Percentiles rank a stretch among this genome's conserved stretches.
Conservation (phyloP, 35 echinoderm and acorn worm species). For the Ophiothrix spiculata region DNA sequence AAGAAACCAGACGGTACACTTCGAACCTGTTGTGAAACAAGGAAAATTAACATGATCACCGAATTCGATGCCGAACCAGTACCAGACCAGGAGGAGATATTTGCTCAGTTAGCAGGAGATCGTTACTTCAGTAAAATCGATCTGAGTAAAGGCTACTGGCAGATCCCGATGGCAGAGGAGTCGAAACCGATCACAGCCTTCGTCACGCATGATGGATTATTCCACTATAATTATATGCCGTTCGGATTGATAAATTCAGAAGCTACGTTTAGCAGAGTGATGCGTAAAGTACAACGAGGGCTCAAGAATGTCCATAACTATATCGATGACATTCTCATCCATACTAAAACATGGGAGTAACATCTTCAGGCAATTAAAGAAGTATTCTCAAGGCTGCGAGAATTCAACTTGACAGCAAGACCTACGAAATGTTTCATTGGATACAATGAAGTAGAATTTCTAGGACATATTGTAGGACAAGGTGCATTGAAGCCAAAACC, state of each 20-base stretch:
- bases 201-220: not conserved
- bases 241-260: not conserved
- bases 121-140: not conserved
- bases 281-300: not conserved
- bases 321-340: not conserved
- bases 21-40: slow-evolving; percentile 44
- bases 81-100: slow-evolving; percentile 45
- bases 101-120: not conserved
- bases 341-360: not conserved
- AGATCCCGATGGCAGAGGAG: not conserved
- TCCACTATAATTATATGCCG: not conserved
- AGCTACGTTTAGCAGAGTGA: slow-evolving; percentile 1
- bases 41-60: not conserved
- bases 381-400: not conserved
- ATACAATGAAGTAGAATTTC: not conserved
- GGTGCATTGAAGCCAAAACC: not conserved
- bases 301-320: not conserved
- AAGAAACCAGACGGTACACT: slow-evolving; percentile 43
- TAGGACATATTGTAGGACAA: not conserved
- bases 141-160: not conserved
- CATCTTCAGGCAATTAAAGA: not conserved
- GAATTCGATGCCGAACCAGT: slow-evolving; percentile 57
- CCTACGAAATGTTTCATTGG: not conserved
- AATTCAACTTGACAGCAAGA: not conserved
- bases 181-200: not conserved